Evolutionary conservation across 1,140 invertebrate genomes (phyloP), one percentile per base, ranked within the genome.

Genomic region (Drosophila lacteicornis): DNA sequence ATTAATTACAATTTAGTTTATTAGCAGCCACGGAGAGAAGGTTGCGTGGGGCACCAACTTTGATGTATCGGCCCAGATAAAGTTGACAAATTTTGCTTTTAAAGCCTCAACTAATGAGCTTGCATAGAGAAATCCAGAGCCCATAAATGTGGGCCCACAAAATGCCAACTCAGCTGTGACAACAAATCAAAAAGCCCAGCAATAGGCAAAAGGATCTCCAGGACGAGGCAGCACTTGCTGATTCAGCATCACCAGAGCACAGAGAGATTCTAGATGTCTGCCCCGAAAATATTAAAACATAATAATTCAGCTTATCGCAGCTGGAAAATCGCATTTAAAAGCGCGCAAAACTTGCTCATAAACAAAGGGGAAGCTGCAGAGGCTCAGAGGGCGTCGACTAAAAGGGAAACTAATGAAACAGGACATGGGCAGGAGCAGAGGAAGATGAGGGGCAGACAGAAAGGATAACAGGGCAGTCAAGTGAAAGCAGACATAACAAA

Each of bases 1-100:
- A 88, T 88, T 88, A 88, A 88, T 88, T 90, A 88, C 81, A 84
- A 75, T 88, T 90, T 79, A 81, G 85, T 90, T 90, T 84, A 87
- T 88, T 87, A 88, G 74, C 84, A 88, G 74, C 84, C 79, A 74
- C 75, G 12, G 6, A 13, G 12, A 53, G 50, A 0, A 60, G 67
- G 77, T 75, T 63, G 49, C 47, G 47, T 69, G 71, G 47, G 74
- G 61, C n/a, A 49, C 47, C 57, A 81, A 30, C 19, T 40, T 65
- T 88, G 83, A 86, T 88, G 80, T 57, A 86, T 78, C 75, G 80
- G 45, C 65, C 25, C 60, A 68, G 84, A 88, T 88, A 88, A 88
- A 79, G 77, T 78, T 90, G 84, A 88, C 84, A 88, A 88, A 88
- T 88, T 90, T 79, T 69, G 53, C 75, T 79, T 79, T 79, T 79